Conservation (phyloP, 2,113 vertebrate genomes). For the Bagarius yarrelli region DNA sequence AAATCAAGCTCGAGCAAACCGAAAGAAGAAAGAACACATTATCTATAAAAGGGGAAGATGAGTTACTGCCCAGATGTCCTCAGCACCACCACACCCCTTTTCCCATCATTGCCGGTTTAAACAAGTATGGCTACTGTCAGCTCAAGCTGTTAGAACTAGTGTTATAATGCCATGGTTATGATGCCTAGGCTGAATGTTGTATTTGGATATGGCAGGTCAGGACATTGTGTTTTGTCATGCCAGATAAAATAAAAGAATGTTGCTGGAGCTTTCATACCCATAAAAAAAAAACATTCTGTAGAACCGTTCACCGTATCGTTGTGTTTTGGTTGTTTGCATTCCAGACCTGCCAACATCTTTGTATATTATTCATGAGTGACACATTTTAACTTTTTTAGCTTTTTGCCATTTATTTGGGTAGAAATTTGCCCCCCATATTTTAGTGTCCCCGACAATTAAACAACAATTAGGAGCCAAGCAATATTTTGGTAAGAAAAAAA, state of each 20-base stretch:
- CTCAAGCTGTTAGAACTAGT: constrained; percentile 38
- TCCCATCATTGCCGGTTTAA: background rate
- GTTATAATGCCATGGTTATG: constrained; percentile 44
- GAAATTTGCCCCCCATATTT: background rate
- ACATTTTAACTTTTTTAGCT: background rate
- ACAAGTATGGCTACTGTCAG: constrained; percentile 27
- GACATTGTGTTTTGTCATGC: constrained; percentile 31
- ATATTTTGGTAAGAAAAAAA: background rate
- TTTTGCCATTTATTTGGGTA: background rate
- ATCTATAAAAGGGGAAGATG: constrained; percentile 31
- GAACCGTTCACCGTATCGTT: constrained; percentile 16
- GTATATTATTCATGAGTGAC: background rate
- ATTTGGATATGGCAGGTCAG: constrained; percentile 37
- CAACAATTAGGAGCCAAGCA: background rate
- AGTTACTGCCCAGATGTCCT: constrained; percentile 43
- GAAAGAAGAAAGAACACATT: constrained; percentile 15
- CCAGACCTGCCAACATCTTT: background rate
- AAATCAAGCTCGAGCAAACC: constrained; percentile 20
- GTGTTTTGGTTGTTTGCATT: constrained; percentile 27
- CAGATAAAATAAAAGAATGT: constrained; percentile 44
- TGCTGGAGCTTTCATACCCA: constrained; percentile 12
- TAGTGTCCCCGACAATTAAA: too few species aligned
- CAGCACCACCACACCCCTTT: background rate
- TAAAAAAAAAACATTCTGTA: background rate
- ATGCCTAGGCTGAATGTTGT: constrained; percentile 46